Percentiles rank a stretch among this genome's conserved stretches.
Evolutionary conservation across 2,888 invertebrate species (phyloP).

Genomic region (Melitaea athalia): DNA sequence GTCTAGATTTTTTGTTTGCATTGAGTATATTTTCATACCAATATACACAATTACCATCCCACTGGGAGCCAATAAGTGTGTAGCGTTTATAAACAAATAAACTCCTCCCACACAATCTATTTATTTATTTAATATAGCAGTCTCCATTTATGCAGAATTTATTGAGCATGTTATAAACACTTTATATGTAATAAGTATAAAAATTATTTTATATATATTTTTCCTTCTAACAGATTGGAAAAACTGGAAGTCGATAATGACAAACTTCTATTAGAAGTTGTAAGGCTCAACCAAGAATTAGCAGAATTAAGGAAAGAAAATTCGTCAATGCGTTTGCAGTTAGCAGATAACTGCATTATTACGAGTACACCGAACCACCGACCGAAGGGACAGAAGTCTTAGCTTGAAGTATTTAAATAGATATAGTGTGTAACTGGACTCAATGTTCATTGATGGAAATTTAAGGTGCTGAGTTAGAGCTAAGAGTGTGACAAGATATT

Average conservation of each 20-base stretch:
- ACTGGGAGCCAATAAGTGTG: too few relatives aligned
- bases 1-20: too few relatives aligned
- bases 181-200: too few relatives aligned
- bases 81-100: too few relatives aligned
- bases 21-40: too few relatives aligned
- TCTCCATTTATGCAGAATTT: too few relatives aligned
- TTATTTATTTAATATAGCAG: too few relatives aligned
- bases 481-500: conserved; percentile 24
- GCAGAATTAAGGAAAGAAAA: conserved; percentile 90
- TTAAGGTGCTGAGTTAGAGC: conserved; percentile 45
- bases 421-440: conserved; percentile 42
- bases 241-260: conserved; percentile 85
- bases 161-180: too few relatives aligned
- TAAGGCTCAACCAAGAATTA: conserved; percentile 87
- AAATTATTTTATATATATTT: conserved; percentile 1
- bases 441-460: conserved; percentile 35
- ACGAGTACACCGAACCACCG: conserved; percentile 53
- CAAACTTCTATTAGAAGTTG: conserved; percentile 86
- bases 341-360: conserved; percentile 84
- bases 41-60: too few relatives aligned
- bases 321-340: conserved; percentile 84
- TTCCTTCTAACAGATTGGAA: conserved; percentile 63
- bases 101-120: too few relatives aligned
- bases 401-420: conserved; percentile 47
- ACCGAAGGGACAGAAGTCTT: conserved; percentile 68